These are phyloP conservation scores for Drosophila cardini DNA, from an alignment of 1,140 invertebrate species.

Conservation along the genomic window DNA sequence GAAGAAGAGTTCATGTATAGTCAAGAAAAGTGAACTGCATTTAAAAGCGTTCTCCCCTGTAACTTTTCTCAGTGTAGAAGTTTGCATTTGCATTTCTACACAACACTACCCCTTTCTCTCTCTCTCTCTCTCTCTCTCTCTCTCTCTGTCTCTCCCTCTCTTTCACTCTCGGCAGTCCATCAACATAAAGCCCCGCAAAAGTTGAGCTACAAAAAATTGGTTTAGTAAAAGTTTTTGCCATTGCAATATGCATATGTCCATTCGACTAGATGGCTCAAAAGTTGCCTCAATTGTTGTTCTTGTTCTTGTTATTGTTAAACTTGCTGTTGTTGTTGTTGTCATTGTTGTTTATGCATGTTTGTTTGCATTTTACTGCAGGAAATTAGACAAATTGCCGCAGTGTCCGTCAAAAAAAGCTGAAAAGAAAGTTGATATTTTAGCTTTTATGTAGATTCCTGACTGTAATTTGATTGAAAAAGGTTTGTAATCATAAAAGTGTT, in stretches of 20 bases:
- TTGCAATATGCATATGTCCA: slow-evolving; percentile 57
- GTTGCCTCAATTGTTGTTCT: slow-evolving; percentile 20
- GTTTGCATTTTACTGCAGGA: slow-evolving; percentile 51
- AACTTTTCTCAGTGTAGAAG: slow-evolving; percentile 2
- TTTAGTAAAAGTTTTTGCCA: slow-evolving; percentile 56
- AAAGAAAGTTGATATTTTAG: slow-evolving; percentile 25
- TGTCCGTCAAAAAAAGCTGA: slow-evolving; percentile 14
- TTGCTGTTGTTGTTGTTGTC: slow-evolving; percentile 5
- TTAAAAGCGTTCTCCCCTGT: slow-evolving; percentile 51
- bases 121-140: not conserved
- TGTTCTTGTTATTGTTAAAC: slow-evolving; percentile 5
- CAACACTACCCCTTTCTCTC: not conserved
- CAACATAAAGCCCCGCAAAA: slow-evolving; percentile 24
- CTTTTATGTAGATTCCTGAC: slow-evolving; percentile 16
- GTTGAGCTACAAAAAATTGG: slow-evolving; percentile 51
- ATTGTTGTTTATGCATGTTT: slow-evolving; percentile 47
- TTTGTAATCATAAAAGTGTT: slow-evolving; percentile 1
- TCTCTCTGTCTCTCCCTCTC: not conserved
- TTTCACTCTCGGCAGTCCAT: slow-evolving; percentile 3
- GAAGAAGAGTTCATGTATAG: slow-evolving; percentile 38
- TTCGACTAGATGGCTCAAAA: slow-evolving; percentile 36
- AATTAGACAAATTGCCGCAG: slow-evolving; percentile 62
- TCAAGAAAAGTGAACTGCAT: slow-evolving; percentile 43
- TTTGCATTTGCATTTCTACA: slow-evolving; percentile 49
- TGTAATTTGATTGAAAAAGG: slow-evolving; percentile 37